Evolutionary conservation across 2,888 invertebrate species (phyloP), one percentile per base, ranked within the genome.

Genomic region (Scelioninae gen. 2): DNA sequence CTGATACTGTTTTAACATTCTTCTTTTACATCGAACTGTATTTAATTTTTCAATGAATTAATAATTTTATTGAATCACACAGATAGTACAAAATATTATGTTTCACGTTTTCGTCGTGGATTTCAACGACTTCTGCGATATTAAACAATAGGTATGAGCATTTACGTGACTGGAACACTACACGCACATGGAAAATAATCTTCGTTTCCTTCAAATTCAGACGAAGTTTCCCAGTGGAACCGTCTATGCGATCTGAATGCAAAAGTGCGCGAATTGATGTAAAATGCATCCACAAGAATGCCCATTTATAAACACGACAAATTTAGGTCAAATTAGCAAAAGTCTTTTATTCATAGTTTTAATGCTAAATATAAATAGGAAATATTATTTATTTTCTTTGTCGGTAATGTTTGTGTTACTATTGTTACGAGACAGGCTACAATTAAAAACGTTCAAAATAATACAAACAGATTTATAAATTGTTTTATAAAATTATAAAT

Each of bases 191-290:
- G 48, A 39, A 61, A 61, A 61, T 61, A 61, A 61, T 50, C 50
- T 61, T 61, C 13, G 39, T 61, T 50, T 28, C 61, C 48, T 61
- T 61, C 28, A 61, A 61, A 61, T 61, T 61, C 61, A 46, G 46
- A 48, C 61, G 37, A 61, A 61, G 58, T 35, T 58, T 58, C 37
- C 46, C 46, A 45, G 15, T 33, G 58, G 46, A 45, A 45, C 46
- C 45, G 35, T 5, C 22, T 33, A 33, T 37, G 35, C 7, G 45
- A 18, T 58, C 15, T 58, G 58, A 45, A 58, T 58, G 19, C 45
- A 19, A 43, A 58, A 58, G 35, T 35, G 13, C 35, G 35, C 35
- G 13, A 35, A 35, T 31, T 43, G 57, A 46, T 33, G 43, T 15
- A 58, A 58, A 58, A 58, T 46, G 45, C 19, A 58, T 45, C 18